phyloP scores from a whole-genome alignment of 2,113 vertebrate species.

The Marmota monax region DNA sequence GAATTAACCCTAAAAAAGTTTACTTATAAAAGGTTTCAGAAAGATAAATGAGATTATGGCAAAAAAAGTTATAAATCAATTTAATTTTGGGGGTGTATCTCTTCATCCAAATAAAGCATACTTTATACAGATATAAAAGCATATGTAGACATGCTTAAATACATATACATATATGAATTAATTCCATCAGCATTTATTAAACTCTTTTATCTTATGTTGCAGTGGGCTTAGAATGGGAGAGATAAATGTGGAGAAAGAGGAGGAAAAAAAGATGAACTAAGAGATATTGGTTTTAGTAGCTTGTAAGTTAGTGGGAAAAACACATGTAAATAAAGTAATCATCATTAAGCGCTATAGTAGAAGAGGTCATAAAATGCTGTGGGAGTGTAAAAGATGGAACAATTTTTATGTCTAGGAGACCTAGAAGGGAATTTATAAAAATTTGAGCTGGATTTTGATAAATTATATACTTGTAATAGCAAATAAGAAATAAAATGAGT shows the following conservation, averaged over 20 bases:
- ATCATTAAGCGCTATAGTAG: neutral
- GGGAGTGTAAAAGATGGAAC: neutral
- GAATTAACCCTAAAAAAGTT: neutral
- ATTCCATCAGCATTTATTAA: conserved; percentile 47
- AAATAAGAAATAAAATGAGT: conserved; percentile 19
- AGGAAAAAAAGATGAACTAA: conserved; percentile 23
- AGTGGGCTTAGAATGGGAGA: neutral
- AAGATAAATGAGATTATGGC: conserved; percentile 5
- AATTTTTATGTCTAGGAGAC: conserved; percentile 45
- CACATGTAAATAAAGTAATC: neutral
- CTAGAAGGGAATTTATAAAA: neutral
- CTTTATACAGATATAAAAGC: neutral
- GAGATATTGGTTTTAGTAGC: neutral
- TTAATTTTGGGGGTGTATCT: neutral
- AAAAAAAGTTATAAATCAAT: neutral
- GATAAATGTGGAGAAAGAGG: neutral
- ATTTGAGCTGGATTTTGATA: conserved; percentile 63
- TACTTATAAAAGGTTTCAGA: conserved; percentile 49
- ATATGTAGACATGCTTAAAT: neutral
- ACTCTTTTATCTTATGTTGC: conserved; percentile 1
- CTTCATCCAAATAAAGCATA: neutral
- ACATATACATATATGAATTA: neutral
- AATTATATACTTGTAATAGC: conserved; percentile 42
- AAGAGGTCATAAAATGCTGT: neutral
- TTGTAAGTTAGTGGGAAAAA: conserved; percentile 25